Evolutionary conservation across 2,888 invertebrate species (phyloP).

Genomic region (Alitta virens): DNA sequence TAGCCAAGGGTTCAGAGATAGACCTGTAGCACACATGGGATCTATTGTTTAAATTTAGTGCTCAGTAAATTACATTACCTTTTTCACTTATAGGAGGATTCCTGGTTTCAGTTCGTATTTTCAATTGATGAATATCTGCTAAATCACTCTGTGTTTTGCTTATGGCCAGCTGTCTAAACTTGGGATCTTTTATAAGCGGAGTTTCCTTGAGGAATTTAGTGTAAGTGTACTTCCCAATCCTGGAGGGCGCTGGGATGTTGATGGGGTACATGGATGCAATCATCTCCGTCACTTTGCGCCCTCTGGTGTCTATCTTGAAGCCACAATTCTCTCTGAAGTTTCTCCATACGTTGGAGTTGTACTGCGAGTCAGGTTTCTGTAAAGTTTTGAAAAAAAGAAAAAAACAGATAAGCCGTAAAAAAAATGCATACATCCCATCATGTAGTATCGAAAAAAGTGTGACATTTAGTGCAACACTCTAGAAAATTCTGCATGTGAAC

Average conservation of each 20-base stretch:
- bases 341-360: constrained; percentile 55
- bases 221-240: constrained; percentile 49
- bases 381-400: background rate
- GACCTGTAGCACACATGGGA: too few species aligned
- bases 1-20: too few species aligned
- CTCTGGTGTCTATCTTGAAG: constrained; percentile 40
- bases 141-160: constrained; percentile 41
- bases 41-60: too few species aligned
- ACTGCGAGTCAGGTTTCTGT: constrained; percentile 39
- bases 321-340: constrained; percentile 51
- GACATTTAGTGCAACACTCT: background rate
- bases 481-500: too few species aligned
- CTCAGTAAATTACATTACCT: too few species aligned
- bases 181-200: constrained; percentile 45
- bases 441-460: background rate
- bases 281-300: constrained; percentile 46
- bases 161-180: constrained; percentile 40
- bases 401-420: background rate
- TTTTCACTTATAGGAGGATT: constrained; percentile 52
- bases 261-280: constrained; percentile 54
- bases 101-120: constrained; percentile 43
- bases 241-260: constrained; percentile 52
- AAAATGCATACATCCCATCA: background rate
- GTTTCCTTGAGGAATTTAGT: constrained; percentile 50
- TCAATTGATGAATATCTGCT: constrained; percentile 41